Evolutionary conservation across 2,797 vertebrate species (phyloP), one percentile per base, ranked within the genome.

Genomic region (Eptatretus atami): DNA sequence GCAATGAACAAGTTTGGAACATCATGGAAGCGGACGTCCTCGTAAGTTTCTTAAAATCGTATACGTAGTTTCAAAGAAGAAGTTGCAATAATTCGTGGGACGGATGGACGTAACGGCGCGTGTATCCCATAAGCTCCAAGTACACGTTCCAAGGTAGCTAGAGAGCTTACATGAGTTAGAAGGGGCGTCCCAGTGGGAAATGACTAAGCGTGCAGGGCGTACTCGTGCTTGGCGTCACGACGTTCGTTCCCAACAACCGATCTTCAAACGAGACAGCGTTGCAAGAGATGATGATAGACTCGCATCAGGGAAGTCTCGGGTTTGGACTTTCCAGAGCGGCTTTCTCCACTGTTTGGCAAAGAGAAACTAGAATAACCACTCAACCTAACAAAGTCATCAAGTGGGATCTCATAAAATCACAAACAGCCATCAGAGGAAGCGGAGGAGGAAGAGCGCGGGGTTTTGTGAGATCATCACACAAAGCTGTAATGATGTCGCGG

Each of bases 261-360:
- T 98, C 79, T 98, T 98, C 65, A 98, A 77, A 66, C 84, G 84
- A 19, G 84, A 96, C 68, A 96, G 79, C 0, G 92, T 98, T 65
- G 92, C 93, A 88, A 94, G 74, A 96, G 94, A 72, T 87, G 88
- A 75, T 98, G 90, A 70, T 96, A 98, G 67, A 95, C 96, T 73
- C 96, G 90, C 92, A 98, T 98, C 90, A 98, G 86, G 65, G 96
- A 88, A 1, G 96, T 88, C 63, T 95, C 88, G 92, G 95, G 75
- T 96, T 98, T 75, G 94, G 88, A 71, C 92, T 98, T 75, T 98
- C 92, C 31, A 73, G 88, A 68, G 88, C 90, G 52, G 95, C 87
- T 71, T 98, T 98, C 70, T 98, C 92, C 74, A 98, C 90, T 98
- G 67, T 67, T 70, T 72, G 53, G 64, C 69, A 68, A 65, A n/a